phyloP scores from a whole-genome alignment of 2,888 invertebrate species.

The Athripsodes cinereus region DNA sequence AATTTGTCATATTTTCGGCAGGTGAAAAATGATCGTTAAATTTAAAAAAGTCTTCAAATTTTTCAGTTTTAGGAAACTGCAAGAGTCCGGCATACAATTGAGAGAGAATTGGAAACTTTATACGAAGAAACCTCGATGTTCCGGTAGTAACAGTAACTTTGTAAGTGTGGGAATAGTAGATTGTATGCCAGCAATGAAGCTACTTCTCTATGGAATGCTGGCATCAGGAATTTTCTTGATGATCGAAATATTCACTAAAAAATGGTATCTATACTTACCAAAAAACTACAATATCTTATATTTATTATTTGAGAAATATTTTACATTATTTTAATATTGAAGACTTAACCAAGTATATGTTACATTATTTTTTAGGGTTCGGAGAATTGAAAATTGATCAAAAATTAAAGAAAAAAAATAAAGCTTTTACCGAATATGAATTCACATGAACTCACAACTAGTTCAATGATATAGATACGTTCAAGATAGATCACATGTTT shows the following conservation, averaged over 20 bases:
- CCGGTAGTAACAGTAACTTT: slow-evolving; percentile 42
- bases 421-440: too few relatives aligned
- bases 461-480: too few relatives aligned
- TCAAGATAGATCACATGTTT: too few relatives aligned
- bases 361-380: too few relatives aligned
- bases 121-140: slow-evolving; percentile 55
- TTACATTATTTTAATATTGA: not conserved
- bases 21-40: slow-evolving; percentile 1
- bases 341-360: too few relatives aligned
- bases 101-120: slow-evolving; percentile 51
- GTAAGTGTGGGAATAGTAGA: slow-evolving; percentile 57
- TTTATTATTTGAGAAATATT: not conserved
- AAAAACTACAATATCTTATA: not conserved
- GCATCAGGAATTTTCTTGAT: slow-evolving; percentile 34
- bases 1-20: too few relatives aligned
- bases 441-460: too few relatives aligned
- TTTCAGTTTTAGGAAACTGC: slow-evolving; percentile 48
- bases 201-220: slow-evolving; percentile 40
- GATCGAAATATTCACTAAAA: slow-evolving; percentile 31
- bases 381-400: too few relatives aligned
- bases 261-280: not conserved
- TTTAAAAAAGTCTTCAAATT: not conserved
- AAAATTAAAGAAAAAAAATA: too few relatives aligned
- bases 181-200: slow-evolving; percentile 47
- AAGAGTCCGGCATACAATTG: slow-evolving; percentile 54